Percentiles rank a stretch among this genome's conserved stretches.
These are phyloP conservation scores for Parelbella ahira DNA, from an alignment of 2,888 invertebrate genomes.

Conservation along the genomic window DNA sequence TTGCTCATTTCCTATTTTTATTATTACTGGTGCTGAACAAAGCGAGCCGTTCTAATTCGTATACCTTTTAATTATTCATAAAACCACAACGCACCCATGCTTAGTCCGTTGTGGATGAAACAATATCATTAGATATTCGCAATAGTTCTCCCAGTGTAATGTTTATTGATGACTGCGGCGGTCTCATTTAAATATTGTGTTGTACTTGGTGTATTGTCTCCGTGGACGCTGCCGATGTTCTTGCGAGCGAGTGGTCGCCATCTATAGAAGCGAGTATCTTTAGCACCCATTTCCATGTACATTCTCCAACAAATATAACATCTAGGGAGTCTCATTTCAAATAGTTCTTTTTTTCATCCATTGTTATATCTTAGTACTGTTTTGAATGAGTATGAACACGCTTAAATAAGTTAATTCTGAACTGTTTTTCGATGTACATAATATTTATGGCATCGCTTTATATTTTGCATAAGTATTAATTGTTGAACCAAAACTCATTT, in stretches of 20 bases:
- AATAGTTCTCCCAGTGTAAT: slow-evolving; percentile 16
- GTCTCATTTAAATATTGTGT: slow-evolving; percentile 23
- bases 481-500: too few species aligned
- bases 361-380: too few species aligned
- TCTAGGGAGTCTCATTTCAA: slow-evolving; percentile 1
- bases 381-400: too few species aligned
- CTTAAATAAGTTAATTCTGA: too few species aligned
- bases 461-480: too few species aligned
- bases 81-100: slow-evolving; percentile 1
- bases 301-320: too few species aligned
- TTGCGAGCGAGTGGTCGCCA: slow-evolving; percentile 7
- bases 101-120: slow-evolving; percentile 6
- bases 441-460: too few species aligned
- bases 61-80: slow-evolving; percentile 12
- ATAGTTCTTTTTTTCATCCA: slow-evolving; percentile 1
- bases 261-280: neutral
- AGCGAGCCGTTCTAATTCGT: too few species aligned
- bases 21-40: too few species aligned
- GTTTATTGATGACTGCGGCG: slow-evolving; percentile 24
- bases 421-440: too few species aligned
- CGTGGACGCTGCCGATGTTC: slow-evolving; percentile 3
- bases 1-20: too few species aligned
- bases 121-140: slow-evolving; percentile 17
- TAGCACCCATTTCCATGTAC: too few species aligned
- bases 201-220: slow-evolving; percentile 21